Base-by-base conservation (phyloP, 2,113 vertebrate species). In the Collichthys lucidus region DNA sequence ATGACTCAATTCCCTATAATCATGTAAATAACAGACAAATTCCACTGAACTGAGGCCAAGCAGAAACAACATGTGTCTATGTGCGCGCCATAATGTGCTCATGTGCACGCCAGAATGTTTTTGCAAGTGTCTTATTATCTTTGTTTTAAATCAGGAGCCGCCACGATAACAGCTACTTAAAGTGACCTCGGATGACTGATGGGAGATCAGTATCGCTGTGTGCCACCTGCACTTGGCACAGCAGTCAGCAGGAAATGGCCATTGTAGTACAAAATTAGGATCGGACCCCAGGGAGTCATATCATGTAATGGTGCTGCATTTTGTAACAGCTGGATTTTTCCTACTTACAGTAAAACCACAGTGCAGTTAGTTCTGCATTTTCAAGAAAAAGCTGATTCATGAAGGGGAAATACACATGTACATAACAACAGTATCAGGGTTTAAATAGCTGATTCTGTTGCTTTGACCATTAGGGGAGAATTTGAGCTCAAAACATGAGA, bases 241-340 rank as follows among this genome's bases (percentile, higher is more conserved):
- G 76, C 5, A 80, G 49, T 66, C 20, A 11, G 62, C 70, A 90
- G 88, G 90, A 89, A 88, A 79, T 46, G 72, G 57, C 89, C 65
- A 93, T 91, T 91, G 92, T 91, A 19, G 24, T 64, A 47, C 76
- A 70, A 88, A 87, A 91, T 80, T 88, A 87, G 66, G n/a, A 71
- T 56, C 14, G 0, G 44, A 74, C 82, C 74, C 76, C 26, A 49
- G 77, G 62, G 89, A 81, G 66, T 66, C 44, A 29, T 72, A 20
- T 1, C 5, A 24, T 49, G 26, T 26, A 35, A 16, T 4, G 8
- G 22, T 20, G 15, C 56, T 5, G 17, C 4, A 57, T 46, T 62
- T 70, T 42, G 20, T 17, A 85, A 77, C 56, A 40, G 70, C 57
- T n/a, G 40, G 20, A 15, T 61, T 77, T 40, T 79, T 75, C 68